Percentiles rank a stretch among this genome's conserved stretches.
Evolutionary conservation across 2,113 vertebrate genomes (phyloP).

Genomic region (Cephalophus harveyi): DNA sequence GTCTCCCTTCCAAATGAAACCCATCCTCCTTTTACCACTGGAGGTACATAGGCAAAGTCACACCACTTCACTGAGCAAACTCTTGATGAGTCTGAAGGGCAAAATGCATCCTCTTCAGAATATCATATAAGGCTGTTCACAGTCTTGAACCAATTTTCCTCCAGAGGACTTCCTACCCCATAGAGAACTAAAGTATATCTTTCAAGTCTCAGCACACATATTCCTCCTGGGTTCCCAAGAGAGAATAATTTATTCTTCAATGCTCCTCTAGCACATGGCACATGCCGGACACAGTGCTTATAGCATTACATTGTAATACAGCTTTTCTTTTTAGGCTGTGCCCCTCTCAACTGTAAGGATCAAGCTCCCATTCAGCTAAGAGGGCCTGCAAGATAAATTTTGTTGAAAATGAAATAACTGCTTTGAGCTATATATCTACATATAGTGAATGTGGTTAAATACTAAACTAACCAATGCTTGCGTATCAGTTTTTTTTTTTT

Average conservation of each 20-base stretch:
- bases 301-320: neutral
- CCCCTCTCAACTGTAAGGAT: neutral
- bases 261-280: neutral
- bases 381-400: neutral
- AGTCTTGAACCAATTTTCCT: neutral
- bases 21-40: neutral
- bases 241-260: neutral
- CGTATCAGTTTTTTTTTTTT: neutral
- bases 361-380: neutral
- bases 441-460: neutral
- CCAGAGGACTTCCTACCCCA: neutral
- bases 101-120: neutral
- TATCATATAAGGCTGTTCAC: neutral
- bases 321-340: neutral
- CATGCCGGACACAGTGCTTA: rapidly evolving
- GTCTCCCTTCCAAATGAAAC: neutral
- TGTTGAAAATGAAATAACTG: neutral
- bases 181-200: neutral
- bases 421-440: neutral
- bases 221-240: neutral
- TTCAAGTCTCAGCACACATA: neutral
- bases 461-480: neutral
- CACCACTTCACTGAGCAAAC: neutral
- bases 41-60: neutral
- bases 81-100: neutral